Evolutionary conservation across 2,113 vertebrate species (phyloP).

Genomic region (Daphoenositta chrysoptera): DNA sequence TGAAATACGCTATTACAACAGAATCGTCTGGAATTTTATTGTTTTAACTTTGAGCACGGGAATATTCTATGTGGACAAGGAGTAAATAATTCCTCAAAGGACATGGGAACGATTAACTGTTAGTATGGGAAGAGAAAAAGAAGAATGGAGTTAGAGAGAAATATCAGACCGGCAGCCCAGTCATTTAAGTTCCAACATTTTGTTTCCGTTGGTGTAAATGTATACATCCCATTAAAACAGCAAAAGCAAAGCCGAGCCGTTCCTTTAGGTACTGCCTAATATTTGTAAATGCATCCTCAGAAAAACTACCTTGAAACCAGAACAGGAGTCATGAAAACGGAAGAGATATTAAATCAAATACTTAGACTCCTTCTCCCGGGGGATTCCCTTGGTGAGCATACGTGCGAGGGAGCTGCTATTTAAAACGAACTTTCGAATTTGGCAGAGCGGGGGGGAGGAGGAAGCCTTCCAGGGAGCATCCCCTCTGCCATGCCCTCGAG

Average conservation of each 20-base stretch:
- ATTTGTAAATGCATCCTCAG: not conserved
- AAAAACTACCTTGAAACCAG: not conserved
- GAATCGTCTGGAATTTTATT: not conserved
- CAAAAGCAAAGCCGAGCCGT: not conserved
- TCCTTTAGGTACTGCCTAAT: not conserved
- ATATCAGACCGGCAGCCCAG: not conserved
- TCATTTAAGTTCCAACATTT: not conserved
- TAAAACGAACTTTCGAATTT: not conserved
- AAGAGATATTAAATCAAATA: not conserved
- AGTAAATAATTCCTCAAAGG: not conserved
- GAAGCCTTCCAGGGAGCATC: not conserved
- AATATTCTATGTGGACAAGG: not conserved
- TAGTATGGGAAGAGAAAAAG: not conserved
- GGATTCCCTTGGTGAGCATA: not conserved
- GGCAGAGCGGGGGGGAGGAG: not conserved
- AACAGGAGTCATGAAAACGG: not conserved
- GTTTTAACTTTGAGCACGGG: not conserved
- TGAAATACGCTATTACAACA: not conserved
- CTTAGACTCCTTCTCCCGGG: not conserved
- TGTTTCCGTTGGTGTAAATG: not conserved
- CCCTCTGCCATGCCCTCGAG: not conserved
- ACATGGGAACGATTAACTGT: not conserved
- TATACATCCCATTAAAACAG: not conserved
- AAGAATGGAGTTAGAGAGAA: not conserved
- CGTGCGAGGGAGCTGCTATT: not conserved